Percentiles rank a stretch among this genome's conserved stretches.
Conservation (phyloP, 2,888 invertebrate species). For the Polyploca ridens region DNA sequence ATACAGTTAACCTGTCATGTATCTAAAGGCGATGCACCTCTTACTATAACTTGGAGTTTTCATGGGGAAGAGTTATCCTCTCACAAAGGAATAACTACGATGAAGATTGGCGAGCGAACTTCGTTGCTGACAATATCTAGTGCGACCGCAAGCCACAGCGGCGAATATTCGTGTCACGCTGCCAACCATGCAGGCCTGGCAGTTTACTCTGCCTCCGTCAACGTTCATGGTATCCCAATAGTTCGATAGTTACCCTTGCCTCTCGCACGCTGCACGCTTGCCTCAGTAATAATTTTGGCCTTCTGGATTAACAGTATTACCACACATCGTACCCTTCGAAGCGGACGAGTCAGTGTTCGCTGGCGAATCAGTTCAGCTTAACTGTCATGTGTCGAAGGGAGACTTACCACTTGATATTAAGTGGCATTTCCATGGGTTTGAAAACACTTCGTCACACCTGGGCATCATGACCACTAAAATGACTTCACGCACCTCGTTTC, state of each 20-base stretch:
- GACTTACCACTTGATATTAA: constrained; percentile 90
- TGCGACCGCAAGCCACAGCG: constrained; percentile 87
- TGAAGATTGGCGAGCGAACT: constrained; percentile 86
- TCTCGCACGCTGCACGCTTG: constrained; percentile 81
- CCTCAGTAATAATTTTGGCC: constrained; percentile 71
- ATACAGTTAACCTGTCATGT: constrained; percentile 86
- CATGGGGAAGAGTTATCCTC: constrained; percentile 85
- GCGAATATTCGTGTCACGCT: constrained; percentile 89
- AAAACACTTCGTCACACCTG: constrained; percentile 82
- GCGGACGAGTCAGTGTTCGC: constrained; percentile 88
- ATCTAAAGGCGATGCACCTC: constrained; percentile 88
- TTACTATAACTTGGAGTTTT: constrained; percentile 90
- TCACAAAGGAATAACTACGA: constrained; percentile 83
- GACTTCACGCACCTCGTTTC: constrained; percentile 87
- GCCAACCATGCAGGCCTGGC: constrained; percentile 87
- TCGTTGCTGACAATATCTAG: constrained; percentile 87
- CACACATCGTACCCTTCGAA: constrained; percentile 87
- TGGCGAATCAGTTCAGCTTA: constrained; percentile 87
- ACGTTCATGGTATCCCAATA: constrained; percentile 87
- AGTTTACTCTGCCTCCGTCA: constrained; percentile 85
- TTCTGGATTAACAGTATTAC: constrained; percentile 86
- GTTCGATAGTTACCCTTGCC: constrained; percentile 57
- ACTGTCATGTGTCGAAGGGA: constrained; percentile 89
- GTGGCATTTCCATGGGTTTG: constrained; percentile 90
- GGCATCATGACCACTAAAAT: constrained; percentile 87